phyloP scores from a whole-genome alignment of 2,797 vertebrate genomes.

The Gallirallus australis region DNA sequence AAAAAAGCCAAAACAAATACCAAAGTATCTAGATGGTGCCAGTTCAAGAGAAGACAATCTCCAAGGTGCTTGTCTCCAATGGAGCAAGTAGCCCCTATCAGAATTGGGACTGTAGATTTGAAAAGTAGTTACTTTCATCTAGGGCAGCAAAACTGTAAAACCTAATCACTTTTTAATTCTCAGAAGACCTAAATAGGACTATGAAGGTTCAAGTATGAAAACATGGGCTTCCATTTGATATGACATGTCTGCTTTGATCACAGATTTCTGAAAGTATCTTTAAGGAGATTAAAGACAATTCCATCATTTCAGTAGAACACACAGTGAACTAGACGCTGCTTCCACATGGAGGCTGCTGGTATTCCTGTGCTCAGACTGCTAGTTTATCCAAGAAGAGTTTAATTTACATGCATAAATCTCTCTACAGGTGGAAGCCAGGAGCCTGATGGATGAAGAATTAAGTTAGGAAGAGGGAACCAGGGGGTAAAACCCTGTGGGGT shows the following conservation, averaged over 20 bases:
- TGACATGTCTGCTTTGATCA: background rate
- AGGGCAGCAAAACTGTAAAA: background rate
- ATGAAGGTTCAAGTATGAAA: background rate
- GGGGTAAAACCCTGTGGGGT: background rate
- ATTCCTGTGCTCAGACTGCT: background rate
- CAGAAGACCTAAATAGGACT: background rate
- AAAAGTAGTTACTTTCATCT: background rate
- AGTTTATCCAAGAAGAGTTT: background rate
- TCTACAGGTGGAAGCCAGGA: background rate
- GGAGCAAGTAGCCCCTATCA: background rate
- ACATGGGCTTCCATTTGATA: background rate
- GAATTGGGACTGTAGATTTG: background rate
- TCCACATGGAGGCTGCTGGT: background rate
- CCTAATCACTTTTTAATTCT: background rate
- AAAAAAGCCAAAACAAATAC: background rate
- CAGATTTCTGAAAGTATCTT: background rate
- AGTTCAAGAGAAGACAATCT: background rate
- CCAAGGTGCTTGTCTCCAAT: background rate
- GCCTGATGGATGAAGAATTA: background rate
- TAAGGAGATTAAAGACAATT: slow-evolving; percentile 1
- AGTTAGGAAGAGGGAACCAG: background rate
- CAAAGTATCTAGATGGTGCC: background rate
- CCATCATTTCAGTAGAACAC: background rate
- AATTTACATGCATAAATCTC: background rate
- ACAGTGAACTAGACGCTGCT: background rate